These are phyloP conservation scores for Oedothorax gibbosus DNA, from an alignment of 1,140 invertebrate species.

Conservation along the genomic window DNA sequence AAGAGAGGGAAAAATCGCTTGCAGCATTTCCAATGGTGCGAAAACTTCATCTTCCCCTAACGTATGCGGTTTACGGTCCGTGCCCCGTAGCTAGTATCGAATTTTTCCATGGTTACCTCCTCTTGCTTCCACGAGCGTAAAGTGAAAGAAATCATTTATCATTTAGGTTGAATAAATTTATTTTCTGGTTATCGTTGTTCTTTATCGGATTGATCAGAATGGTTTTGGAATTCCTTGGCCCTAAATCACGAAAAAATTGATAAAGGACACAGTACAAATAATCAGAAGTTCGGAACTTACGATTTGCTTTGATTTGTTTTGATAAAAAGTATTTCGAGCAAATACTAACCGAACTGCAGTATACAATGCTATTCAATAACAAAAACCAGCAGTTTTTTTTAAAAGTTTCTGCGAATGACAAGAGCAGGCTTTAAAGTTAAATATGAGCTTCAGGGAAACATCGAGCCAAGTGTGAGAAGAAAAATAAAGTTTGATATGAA, in stretches of 20 bases:
- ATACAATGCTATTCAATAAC: too few species aligned
- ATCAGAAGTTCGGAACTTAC: neutral
- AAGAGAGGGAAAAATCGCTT: slow-evolving; percentile 29
- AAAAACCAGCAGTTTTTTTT: too few species aligned
- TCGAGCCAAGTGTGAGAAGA: too few species aligned
- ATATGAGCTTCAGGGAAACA: too few species aligned
- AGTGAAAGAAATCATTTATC: slow-evolving; percentile 48
- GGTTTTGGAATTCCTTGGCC: neutral
- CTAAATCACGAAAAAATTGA: slow-evolving; percentile 6
- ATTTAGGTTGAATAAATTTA: slow-evolving; percentile 54
- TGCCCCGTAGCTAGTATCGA: slow-evolving; percentile 34
- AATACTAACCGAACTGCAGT: too few species aligned
- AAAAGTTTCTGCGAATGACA: too few species aligned
- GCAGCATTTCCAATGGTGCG: slow-evolving; percentile 40
- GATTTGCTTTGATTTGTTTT: neutral
- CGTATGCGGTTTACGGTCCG: slow-evolving; percentile 29
- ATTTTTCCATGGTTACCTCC: slow-evolving; percentile 8
- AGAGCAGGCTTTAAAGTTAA: too few species aligned
- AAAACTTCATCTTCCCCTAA: slow-evolving; percentile 37
- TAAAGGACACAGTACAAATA: neutral
- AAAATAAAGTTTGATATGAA: too few species aligned
- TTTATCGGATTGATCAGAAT: slow-evolving; percentile 32
- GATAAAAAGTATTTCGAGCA: neutral
- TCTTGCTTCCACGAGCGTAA: slow-evolving; percentile 12
- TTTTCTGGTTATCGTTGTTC: slow-evolving; percentile 36